Conservation (phyloP, 1,140 invertebrate species). For the Vanessa atalanta region DNA sequence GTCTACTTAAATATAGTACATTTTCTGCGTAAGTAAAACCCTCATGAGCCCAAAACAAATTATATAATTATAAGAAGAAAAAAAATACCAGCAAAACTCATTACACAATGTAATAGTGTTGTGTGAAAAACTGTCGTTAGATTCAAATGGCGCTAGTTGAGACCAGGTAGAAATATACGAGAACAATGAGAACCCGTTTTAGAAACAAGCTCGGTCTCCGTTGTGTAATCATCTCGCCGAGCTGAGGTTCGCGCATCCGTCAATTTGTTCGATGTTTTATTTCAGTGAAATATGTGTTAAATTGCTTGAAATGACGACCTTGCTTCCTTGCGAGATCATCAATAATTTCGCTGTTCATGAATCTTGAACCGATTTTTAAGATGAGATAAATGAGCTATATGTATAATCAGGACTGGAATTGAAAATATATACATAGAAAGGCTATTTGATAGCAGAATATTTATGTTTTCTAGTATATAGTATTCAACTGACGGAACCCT, state of each 20-base stretch:
- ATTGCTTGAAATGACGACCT: neutral
- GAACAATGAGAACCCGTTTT: conserved; percentile 29
- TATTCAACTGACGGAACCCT: too few relatives aligned
- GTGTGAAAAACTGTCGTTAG: conserved; percentile 18
- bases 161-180: conserved; percentile 24
- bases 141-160: conserved; percentile 19
- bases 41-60: neutral
- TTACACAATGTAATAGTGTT: conserved; percentile 4
- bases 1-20: too few relatives aligned
- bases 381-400: too few relatives aligned
- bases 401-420: too few relatives aligned
- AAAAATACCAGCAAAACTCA: neutral
- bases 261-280: conserved; percentile 26
- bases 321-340: neutral
- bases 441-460: too few relatives aligned
- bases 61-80: neutral
- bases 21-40: neutral
- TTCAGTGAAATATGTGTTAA: conserved; percentile 11
- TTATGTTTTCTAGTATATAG: too few relatives aligned
- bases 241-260: conserved; percentile 20
- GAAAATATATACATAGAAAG: too few relatives aligned
- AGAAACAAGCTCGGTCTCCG: conserved; percentile 7
- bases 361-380: too few relatives aligned
- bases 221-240: conserved; percentile 13
- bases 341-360: too few relatives aligned